Percentiles rank a stretch among this genome's conserved stretches.
Evolutionary conservation across 2,797 vertebrate genomes (phyloP).

Genomic region (Sciaenops ocellatus): DNA sequence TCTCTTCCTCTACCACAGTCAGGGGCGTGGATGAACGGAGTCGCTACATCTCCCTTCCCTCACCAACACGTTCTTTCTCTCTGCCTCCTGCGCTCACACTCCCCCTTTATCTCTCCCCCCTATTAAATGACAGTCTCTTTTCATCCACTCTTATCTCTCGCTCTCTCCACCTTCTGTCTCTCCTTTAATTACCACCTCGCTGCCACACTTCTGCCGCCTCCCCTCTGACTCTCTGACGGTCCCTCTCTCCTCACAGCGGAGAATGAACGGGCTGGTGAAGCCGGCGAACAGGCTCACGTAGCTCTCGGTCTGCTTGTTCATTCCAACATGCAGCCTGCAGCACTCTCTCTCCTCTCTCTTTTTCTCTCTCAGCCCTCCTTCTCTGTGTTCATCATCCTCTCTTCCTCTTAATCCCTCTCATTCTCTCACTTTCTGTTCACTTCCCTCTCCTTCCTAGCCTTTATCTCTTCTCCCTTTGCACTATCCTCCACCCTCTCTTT

Average conservation of each 20-base stretch:
- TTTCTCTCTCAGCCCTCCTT: slow-evolving; percentile 37
- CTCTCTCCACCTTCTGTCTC: slow-evolving; percentile 65
- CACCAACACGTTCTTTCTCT: slow-evolving; percentile 27
- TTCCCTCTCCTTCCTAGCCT: slow-evolving; percentile 20
- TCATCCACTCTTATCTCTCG: slow-evolving; percentile 62
- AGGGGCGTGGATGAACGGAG: slow-evolving; percentile 75
- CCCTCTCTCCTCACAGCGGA: slow-evolving; percentile 59
- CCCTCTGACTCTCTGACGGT: slow-evolving; percentile 64
- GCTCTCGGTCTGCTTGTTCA: slow-evolving; percentile 66
- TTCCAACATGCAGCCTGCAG: slow-evolving; percentile 69
- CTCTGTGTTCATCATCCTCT: slow-evolving; percentile 61
- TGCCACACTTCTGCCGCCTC: slow-evolving; percentile 59
- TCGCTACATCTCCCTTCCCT: slow-evolving; percentile 67
- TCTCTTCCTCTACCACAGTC: slow-evolving; percentile 63
- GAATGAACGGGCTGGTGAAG: slow-evolving; percentile 61
- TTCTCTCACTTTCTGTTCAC: slow-evolving; percentile 55
- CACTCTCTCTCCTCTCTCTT: slow-evolving; percentile 56
- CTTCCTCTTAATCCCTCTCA: slow-evolving; percentile 57
- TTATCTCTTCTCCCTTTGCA: slow-evolving; percentile 18
- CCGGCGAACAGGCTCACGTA: slow-evolving; percentile 49
- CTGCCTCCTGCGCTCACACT: slow-evolving; percentile 50
- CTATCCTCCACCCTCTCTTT: not conserved
- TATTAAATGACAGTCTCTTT: slow-evolving; percentile 62
- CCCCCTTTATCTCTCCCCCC: slow-evolving; percentile 58
- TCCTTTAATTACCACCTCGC: slow-evolving; percentile 76